Evolutionary conservation across 2,888 invertebrate species (phyloP).

Genomic region (Poecilus cupreus): DNA sequence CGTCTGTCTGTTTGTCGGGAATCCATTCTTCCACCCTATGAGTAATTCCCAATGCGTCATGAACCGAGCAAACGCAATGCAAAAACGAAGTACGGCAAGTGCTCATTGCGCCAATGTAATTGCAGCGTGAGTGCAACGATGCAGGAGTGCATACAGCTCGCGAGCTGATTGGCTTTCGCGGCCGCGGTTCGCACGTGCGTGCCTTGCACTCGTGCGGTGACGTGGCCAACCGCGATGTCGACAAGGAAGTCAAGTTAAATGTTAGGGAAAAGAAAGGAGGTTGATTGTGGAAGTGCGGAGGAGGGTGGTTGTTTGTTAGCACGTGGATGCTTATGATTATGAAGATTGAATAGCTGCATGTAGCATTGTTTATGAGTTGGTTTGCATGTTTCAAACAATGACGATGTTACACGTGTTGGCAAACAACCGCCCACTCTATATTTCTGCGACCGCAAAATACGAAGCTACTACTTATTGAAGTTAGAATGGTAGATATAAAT

Average conservation of each 20-base stretch:
- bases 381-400: no score
- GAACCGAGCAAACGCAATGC: conserved; percentile 35
- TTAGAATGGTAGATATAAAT: no score
- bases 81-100: conserved; percentile 36
- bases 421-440: no score
- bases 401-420: no score
- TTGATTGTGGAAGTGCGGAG: no score
- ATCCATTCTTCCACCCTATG: background rate
- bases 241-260: background rate
- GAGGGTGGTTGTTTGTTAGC: background rate
- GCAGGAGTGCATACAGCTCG: conserved; percentile 39
- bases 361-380: no score
- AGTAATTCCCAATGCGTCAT: background rate
- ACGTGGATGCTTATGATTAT: background rate
- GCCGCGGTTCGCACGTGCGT: conserved; percentile 14
- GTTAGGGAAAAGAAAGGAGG: background rate
- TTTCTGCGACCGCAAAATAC: no score
- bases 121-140: conserved; percentile 18
- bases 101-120: conserved; percentile 53
- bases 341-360: no score
- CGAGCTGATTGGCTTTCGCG: conserved; percentile 32
- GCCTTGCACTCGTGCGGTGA: background rate
- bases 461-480: no score
- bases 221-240: background rate
- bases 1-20: no score